Conservation (phyloP, 2,113 vertebrate genomes). For the Mesembrinibis cayennensis region DNA sequence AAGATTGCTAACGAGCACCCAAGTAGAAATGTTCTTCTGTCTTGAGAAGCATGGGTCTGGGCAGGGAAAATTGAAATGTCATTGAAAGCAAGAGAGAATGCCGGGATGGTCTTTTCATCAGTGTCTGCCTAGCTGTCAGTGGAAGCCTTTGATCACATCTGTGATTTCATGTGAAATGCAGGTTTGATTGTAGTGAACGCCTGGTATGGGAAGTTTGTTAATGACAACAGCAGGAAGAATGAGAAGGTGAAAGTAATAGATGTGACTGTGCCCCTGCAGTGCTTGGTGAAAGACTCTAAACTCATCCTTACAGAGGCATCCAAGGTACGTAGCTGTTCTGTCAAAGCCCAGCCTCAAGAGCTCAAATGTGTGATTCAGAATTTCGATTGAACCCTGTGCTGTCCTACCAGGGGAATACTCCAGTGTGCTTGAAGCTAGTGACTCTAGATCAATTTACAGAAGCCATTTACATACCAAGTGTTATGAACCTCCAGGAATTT, state of each 20-base stretch:
- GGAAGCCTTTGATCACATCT: neutral
- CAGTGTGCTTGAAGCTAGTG: neutral
- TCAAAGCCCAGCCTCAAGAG: neutral
- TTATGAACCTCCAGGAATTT: neutral
- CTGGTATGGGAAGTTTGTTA: constrained; percentile 99
- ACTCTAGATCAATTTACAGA: neutral
- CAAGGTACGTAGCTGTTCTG: constrained; percentile 77
- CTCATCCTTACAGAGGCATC: constrained; percentile 96
- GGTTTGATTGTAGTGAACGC: constrained; percentile 95
- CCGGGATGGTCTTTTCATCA: neutral
- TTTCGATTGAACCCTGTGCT: fast-evolving
- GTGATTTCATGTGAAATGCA: constrained; percentile 42
- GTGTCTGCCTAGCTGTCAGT: neutral
- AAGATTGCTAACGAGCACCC: neutral
- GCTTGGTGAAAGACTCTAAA: constrained; percentile 97
- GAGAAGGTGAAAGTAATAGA: constrained; percentile 96
- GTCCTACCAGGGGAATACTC: neutral
- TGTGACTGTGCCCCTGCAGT: constrained; percentile 95
- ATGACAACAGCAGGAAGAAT: constrained; percentile 89
- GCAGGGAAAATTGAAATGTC: neutral
- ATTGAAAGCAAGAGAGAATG: neutral
- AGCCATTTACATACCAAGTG: neutral
- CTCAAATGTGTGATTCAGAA: neutral
- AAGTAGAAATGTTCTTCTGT: neutral
- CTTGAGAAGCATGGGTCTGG: neutral